These are phyloP conservation scores for Acronicta aceris DNA, from an alignment of 2,888 invertebrate species.

Conservation along the genomic window DNA sequence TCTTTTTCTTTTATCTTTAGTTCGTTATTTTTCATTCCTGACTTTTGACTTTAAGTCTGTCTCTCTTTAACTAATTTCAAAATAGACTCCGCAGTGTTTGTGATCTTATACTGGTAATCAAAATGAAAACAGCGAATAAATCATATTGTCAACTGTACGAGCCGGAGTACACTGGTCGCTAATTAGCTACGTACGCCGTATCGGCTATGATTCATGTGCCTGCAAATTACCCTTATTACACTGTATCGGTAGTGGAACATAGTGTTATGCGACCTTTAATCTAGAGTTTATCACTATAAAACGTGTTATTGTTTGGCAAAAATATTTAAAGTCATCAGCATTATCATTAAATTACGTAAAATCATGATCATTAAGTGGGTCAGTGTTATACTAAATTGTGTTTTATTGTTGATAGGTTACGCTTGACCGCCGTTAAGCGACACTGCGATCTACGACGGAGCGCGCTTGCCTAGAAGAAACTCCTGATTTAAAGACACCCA, in stretches of 20 bases:
- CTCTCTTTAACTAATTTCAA: too few species aligned
- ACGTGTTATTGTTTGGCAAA: slow-evolving; percentile 1
- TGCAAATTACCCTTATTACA: slow-evolving; percentile 27
- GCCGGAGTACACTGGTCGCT: slow-evolving; percentile 7
- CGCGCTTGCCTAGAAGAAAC: too few species aligned
- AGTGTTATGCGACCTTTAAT: background rate
- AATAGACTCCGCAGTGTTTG: too few species aligned
- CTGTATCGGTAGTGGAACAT: slow-evolving; percentile 4
- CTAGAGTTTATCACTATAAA: background rate
- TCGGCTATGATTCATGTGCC: slow-evolving; percentile 29
- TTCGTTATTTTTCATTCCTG: too few species aligned
- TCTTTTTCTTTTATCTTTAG: too few species aligned
- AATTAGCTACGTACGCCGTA: slow-evolving; percentile 31
- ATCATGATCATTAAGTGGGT: background rate
- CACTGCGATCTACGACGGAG: too few species aligned
- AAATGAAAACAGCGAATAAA: slow-evolving; percentile 21
- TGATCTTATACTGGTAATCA: background rate
- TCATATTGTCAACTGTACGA: slow-evolving; percentile 19
- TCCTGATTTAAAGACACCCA: too few species aligned
- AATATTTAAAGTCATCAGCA: background rate
- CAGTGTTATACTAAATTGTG: too few species aligned
- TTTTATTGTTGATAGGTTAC: too few species aligned
- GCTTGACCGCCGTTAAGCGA: too few species aligned
- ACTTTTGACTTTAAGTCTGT: too few species aligned
- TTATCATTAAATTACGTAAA: background rate